Evolutionary conservation across 2,888 invertebrate genomes (phyloP), one percentile per base, ranked within the genome.

Genomic region (Dicroscelio sp.): DNA sequence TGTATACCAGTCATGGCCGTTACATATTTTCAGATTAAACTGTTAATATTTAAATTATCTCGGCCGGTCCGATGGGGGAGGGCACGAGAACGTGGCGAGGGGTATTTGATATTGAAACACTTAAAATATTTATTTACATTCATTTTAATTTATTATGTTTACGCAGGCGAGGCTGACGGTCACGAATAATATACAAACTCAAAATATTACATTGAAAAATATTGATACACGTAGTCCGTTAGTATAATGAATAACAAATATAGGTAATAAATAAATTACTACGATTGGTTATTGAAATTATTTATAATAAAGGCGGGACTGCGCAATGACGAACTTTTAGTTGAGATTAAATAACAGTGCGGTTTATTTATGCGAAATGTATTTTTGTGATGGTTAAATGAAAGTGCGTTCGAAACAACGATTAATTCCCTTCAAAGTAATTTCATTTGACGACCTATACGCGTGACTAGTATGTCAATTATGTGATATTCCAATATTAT

Each of bases 101-200:
- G n/a, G n/a, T n/a, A n/a, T n/a, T n/a, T n/a, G n/a, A n/a, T n/a
- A n/a, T n/a, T n/a, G n/a, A n/a, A n/a, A n/a, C n/a, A n/a, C n/a
- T n/a, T n/a, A n/a, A n/a, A n/a, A 73, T 48, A 73, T 73, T 73
- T 73, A 73, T 73, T 73, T 48, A n/a, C 23, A 52, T 73, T 52
- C 30, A 73, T 71, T 48, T 71, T 25, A 43, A 73, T 73, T 27
- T 52, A 52, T 20, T 31, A 31, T 20, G 20, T 31, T 31, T 33
- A 6, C 33, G 20, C 31, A 4, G 33, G 33, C 31, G 33, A 65
- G 27, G 27, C 6, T 60, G 5, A 60, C 17, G 10, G 33, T 20
- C 2, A 65, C 33, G 65, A 10, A 17, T 65, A 17, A 31, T 20
- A 33, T 65, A 31, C 5, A 65, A 20, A 65, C 4, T 65, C 31